A percentile compares a stretch with the other conserved stretches of the same genome.
Evolutionary conservation across 92 coral and sea anemone species (phyloP).

Genomic region (Paragorgia papillata): DNA sequence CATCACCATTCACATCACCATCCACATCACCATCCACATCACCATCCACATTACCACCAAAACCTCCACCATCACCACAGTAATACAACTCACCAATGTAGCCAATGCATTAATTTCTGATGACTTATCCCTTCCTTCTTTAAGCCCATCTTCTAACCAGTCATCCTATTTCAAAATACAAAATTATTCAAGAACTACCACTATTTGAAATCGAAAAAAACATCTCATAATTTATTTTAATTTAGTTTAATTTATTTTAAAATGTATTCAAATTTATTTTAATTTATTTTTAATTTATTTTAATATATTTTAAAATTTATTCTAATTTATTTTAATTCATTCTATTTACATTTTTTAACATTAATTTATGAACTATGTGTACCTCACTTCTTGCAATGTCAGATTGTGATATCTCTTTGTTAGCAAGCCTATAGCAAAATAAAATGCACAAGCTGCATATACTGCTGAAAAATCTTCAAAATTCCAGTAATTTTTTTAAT

Average conservation of each 20-base stretch:
- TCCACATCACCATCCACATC: too few relatives aligned
- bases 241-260: too few relatives aligned
- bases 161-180: slow-evolving; percentile 4
- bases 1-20: too few relatives aligned
- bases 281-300: too few relatives aligned
- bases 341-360: neutral
- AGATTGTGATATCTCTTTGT: neutral
- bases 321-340: too few relatives aligned
- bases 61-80: neutral
- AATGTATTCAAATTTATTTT: too few relatives aligned
- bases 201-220: too few relatives aligned
- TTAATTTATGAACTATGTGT: neutral
- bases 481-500: too few relatives aligned
- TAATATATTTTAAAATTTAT: neutral
- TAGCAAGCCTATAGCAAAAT: slow-evolving; percentile 14
- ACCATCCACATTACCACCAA: too few relatives aligned
- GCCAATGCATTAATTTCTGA: slow-evolving; percentile 40
- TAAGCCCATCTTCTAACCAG: slow-evolving; percentile 19
- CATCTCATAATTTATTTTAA: too few relatives aligned
- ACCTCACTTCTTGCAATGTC: slow-evolving; percentile 23
- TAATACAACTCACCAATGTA: slow-evolving; percentile 16
- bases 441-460: neutral
- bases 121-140: slow-evolving; percentile 38
- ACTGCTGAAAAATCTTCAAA: too few relatives aligned
- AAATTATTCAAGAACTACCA: neutral